Base-by-base conservation (phyloP, 2,113 vertebrate species). In the Spea bombifrons region DNA sequence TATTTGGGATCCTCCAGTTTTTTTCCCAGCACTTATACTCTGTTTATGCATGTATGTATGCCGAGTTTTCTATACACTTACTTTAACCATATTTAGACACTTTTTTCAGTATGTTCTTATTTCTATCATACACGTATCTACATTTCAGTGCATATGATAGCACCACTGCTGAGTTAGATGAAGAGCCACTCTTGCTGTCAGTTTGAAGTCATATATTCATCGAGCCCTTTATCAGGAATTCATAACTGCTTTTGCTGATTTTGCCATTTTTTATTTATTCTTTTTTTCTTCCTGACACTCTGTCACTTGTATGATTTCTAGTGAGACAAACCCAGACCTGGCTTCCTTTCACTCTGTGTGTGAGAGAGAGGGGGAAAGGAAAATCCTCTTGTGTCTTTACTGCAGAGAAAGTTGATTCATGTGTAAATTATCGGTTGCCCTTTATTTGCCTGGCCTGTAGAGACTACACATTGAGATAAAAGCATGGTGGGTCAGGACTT, bases 391-490 rank as follows among this genome's bases (percentile, higher is more conserved):
- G 86, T 91, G 90, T 87, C 89, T 81, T 16, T 82, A 87, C 85
- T 83, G 86, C 83, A 61, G 73, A 89, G 89, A 86, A 90, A 85
- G 87, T 85, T 88, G 89, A 94, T 94, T 94, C 93, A 93, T 94
- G 92, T 95, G 94, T 92, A 94, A 94, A 95, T 95, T 85, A 88
- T 85, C 76, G 1, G 76, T 88, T 92, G 90, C 88, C 90, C 88
- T 92, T 92, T 93, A 88, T 92, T 90, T 91, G 86, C 83, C 83
- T 15, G 45, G 90, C 91, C 92, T 84, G 1, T 86, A 84, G 92
- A 94, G 92, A 93, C 87, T 89, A 90, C 90, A 90, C 86, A 87
- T 0, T 53, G 85, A 88, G 92, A 94, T 94, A 91, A 94, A 91
- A 85, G 72, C 89, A 85, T 50, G 0, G 76, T 82, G 85, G 91